Evolutionary conservation across 2,113 vertebrate species (phyloP).

Genomic region (Protomyctophum bolini): DNA sequence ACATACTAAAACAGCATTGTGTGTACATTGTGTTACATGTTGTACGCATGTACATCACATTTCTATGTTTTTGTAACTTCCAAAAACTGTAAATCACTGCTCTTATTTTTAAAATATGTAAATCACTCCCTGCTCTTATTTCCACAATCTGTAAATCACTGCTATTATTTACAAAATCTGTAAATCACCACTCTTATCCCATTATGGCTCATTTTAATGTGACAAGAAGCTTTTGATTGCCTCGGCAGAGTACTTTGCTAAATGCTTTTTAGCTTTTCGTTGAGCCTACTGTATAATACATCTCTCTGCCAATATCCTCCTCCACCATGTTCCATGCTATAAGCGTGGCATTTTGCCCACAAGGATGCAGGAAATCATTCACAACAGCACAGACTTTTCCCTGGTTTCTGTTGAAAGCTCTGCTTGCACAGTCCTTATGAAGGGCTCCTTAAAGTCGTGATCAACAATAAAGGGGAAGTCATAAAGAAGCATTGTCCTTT

Average conservation of each 20-base stretch:
- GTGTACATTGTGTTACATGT: not conserved
- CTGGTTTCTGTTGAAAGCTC: slow-evolving; percentile 49
- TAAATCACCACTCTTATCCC: not conserved
- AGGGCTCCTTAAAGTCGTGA: slow-evolving; percentile 57
- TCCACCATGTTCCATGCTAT: slow-evolving; percentile 19
- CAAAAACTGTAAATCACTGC: not conserved
- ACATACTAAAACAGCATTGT: not conserved
- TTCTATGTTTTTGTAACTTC: slow-evolving; percentile 3
- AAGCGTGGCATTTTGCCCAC: slow-evolving; percentile 44
- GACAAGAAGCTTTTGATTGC: slow-evolving; percentile 28
- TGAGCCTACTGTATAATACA: not conserved
- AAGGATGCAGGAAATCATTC: slow-evolving; percentile 20
- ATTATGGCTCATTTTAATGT: slow-evolving; percentile 8
- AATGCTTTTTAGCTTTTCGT: slow-evolving; percentile 45
- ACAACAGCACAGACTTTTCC: slow-evolving; percentile 34
- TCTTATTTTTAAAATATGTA: not conserved
- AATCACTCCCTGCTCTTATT: slow-evolving; percentile 7
- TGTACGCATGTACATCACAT: not conserved
- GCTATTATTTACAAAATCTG: slow-evolving; percentile 8
- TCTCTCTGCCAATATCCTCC: slow-evolving; percentile 31
- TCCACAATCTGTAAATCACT: not conserved
- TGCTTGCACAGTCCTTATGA: slow-evolving; percentile 71
- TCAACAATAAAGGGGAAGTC: slow-evolving; percentile 68
- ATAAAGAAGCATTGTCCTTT: slow-evolving; percentile 70
- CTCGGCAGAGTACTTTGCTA: slow-evolving; percentile 2